Evolutionary conservation across 2,888 invertebrate species (phyloP).

Genomic region (Tanaodytes sp.): DNA sequence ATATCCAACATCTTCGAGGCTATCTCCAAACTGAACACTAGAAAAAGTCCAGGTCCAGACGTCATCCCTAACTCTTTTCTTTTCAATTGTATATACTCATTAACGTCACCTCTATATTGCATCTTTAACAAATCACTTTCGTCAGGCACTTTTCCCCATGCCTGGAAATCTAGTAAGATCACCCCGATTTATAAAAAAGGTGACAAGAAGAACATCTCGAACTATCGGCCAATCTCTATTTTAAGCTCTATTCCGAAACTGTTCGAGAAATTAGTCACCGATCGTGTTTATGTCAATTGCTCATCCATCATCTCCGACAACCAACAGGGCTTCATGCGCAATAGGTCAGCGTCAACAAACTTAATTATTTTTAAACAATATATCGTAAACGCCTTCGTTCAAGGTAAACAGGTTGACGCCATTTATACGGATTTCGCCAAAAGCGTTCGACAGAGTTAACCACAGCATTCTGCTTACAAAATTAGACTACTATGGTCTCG

Average conservation of each 20-base stretch:
- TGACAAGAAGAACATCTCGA: too few species aligned
- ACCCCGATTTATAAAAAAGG: conserved; percentile 3
- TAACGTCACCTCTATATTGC: neutral
- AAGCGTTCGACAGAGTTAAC: too few species aligned
- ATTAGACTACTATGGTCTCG: too few species aligned
- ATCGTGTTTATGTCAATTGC: too few species aligned
- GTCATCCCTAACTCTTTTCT: neutral
- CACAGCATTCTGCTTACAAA: too few species aligned
- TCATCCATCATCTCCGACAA: too few species aligned
- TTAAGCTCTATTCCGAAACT: too few species aligned
- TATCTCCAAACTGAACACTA: neutral
- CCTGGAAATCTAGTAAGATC: conserved; percentile 4
- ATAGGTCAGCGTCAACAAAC: too few species aligned
- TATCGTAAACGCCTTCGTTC: neutral
- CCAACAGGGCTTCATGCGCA: too few species aligned
- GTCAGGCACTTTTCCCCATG: neutral
- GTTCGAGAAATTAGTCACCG: too few species aligned
- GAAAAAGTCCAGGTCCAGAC: conserved; percentile 1
- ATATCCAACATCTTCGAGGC: neutral
- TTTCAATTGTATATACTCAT: neutral
- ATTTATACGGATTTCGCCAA: too few species aligned
- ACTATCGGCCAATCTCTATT: too few species aligned
- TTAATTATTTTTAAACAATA: neutral
- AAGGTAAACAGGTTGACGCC: neutral
- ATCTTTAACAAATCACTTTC: neutral